Evolutionary conservation across 2,888 invertebrate genomes (phyloP), one percentile per base, ranked within the genome.

Genomic region (Endotricha flammealis): DNA sequence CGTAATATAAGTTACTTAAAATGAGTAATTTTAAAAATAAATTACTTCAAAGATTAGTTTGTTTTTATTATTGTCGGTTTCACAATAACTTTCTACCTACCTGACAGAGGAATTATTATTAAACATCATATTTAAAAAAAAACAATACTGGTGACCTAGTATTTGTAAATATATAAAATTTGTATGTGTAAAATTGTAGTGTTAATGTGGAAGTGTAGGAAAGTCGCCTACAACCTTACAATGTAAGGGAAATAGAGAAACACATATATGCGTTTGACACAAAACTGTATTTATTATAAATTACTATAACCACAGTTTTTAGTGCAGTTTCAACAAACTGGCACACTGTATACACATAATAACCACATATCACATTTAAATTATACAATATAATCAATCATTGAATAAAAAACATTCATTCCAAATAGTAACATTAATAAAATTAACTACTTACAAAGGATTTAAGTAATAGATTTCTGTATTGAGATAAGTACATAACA

Each of bases 201-300:
- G n/a, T n/a, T n/a, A n/a, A n/a, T n/a, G n/a, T n/a, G n/a, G n/a
- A n/a, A n/a, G n/a, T n/a, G n/a, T n/a, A n/a, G n/a, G n/a, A n/a
- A n/a, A n/a, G n/a, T n/a, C n/a, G n/a, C n/a, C n/a, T n/a, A n/a
- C n/a, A n/a, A n/a, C n/a, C n/a, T n/a, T n/a, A n/a, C n/a, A 54
- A 48, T 51, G 34, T 27, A 42, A 38, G 30, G 36, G 32, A 50
- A 46, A 50, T 45, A 40, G 41, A 47, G 46, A 47, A 48, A 47
- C 44, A 58, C 65, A 60, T 40, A 46, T 64, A 64, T 27, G 12
- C 8, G 10, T 41, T 42, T 47, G 50, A 63, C 64, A 65, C 55
- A 61, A 67, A 70, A 68, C 54, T 70, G 63, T 67, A 72, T 65
- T 77, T 61, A 57, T 59, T 67, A 66, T 62, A 56, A 59, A 58